phyloP scores from a whole-genome alignment of 2,113 vertebrate species.

The Gymnarchus niloticus region DNA sequence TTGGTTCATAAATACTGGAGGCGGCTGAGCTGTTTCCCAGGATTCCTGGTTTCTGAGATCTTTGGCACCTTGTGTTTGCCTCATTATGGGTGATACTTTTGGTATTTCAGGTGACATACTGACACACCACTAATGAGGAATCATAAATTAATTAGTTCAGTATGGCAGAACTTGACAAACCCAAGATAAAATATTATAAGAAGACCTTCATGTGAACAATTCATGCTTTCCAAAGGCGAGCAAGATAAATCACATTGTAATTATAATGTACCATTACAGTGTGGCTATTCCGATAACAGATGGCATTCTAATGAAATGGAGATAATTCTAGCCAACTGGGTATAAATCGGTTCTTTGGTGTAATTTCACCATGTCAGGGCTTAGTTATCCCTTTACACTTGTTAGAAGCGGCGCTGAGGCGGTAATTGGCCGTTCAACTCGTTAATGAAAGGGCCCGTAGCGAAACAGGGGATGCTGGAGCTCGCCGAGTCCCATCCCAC shows the following conservation, averaged over 20 bases:
- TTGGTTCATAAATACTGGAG: too few species aligned
- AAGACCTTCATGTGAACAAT: background rate
- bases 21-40: too few species aligned
- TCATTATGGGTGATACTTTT: too few species aligned
- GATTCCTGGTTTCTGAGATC: too few species aligned
- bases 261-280: background rate
- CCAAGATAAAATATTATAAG: background rate
- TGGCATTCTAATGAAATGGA: background rate
- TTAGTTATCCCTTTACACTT: background rate
- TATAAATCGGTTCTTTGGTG: background rate
- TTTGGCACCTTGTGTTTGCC: too few species aligned
- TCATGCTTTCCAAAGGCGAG: background rate
- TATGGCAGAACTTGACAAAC: background rate
- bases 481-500: slow-evolving; percentile 43
- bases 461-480: slow-evolving; percentile 43
- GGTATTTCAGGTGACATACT: too few species aligned
- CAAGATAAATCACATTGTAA: background rate
- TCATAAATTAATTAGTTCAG: background rate
- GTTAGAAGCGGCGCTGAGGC: background rate
- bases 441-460: slow-evolving; percentile 41
- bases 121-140: background rate
- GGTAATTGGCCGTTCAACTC: slow-evolving; percentile 48
- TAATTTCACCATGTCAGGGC: background rate
- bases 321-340: background rate
- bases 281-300: background rate